Base-by-base conservation (phyloP, 2,113 vertebrate species). In the Carassius auratus region DNA sequence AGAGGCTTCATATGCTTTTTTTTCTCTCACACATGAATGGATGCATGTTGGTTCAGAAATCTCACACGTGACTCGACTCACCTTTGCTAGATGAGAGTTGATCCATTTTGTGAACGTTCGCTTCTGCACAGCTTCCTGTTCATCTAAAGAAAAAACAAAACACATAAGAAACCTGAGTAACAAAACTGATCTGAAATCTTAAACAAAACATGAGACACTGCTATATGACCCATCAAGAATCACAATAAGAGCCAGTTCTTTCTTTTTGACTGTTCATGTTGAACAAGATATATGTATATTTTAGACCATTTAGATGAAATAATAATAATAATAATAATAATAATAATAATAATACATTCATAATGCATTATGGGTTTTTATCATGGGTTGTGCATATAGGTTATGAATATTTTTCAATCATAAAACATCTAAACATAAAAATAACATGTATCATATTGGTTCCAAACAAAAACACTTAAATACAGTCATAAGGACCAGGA, bases 21-120 rank as follows among this genome's bases (percentile, higher is more conserved):
- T 57, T n/a, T 30, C 17, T 42, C 17, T 50, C 8, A 75, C 26
- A 62, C 45, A 52, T 84, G 36, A 50, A 76, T 66, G 69, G 3
- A n/a, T 66, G 59, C 45, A 36, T 87, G 59, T 89, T 86, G 86
- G 81, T 88, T 75, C 79, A 76, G 42, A 55, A 52, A 55, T 19
- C 45, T 55, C 75, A 19, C 68, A 79, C 84, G 50, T 74, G 82
- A 82, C 84, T 89, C 84, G 2, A 42, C 91, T 95, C 96, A 99
- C 98, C 98, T 98, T 99, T 87, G 96, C 96, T 94, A 99, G 94
- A 89, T 99, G 97, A 91, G 97, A 97, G 92, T 99, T 99, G 95
- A 99, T 98, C 98, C 98, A 99, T 94, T 99, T 99, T 8, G 98
- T 99, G 91, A 99, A 99, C 38, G 98, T 99, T 88, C 98, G 95